A percentile compares a stretch with the other conserved stretches of the same genome.
Conservation (phyloP, 2,888 invertebrate species). For the Seira ritae region DNA sequence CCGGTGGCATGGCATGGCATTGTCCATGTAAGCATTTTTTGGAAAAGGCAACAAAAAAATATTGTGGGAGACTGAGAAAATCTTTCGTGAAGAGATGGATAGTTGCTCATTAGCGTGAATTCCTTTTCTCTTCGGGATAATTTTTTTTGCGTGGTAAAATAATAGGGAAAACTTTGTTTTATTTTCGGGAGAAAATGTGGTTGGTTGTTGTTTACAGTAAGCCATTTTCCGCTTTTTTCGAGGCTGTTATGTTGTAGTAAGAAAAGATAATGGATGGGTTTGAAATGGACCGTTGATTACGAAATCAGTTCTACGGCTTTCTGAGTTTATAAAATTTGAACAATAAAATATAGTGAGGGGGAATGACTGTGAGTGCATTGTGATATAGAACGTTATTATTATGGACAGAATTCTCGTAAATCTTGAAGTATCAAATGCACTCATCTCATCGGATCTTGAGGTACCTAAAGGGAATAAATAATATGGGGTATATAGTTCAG, state of each 20-base stretch:
- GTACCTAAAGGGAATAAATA: background rate
- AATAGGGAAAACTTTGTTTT: background rate
- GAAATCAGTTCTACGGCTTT: conserved; percentile 38
- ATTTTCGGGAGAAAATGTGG: background rate
- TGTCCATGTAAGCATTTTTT: background rate
- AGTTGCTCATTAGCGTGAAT: conserved; percentile 48
- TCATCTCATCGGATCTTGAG: conserved; percentile 5
- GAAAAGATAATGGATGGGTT: conserved; percentile 33
- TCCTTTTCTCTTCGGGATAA: conserved; percentile 8
- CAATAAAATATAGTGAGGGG: background rate
- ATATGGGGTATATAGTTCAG: too few species aligned
- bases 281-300: conserved; percentile 46
- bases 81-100: conserved; percentile 47
- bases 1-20: conserved; percentile 9
- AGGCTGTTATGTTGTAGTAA: background rate
- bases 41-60: background rate
- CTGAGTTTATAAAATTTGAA: conserved; percentile 26
- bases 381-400: background rate
- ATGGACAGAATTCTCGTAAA: background rate
- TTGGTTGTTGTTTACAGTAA: conserved; percentile 3
- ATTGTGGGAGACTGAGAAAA: background rate
- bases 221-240: background rate
- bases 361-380: background rate
- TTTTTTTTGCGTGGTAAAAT: background rate
- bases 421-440: conserved; percentile 13